These are phyloP conservation scores for Cygnus buccinator DNA, from an alignment of 2,113 vertebrate genomes.

Conservation along the genomic window DNA sequence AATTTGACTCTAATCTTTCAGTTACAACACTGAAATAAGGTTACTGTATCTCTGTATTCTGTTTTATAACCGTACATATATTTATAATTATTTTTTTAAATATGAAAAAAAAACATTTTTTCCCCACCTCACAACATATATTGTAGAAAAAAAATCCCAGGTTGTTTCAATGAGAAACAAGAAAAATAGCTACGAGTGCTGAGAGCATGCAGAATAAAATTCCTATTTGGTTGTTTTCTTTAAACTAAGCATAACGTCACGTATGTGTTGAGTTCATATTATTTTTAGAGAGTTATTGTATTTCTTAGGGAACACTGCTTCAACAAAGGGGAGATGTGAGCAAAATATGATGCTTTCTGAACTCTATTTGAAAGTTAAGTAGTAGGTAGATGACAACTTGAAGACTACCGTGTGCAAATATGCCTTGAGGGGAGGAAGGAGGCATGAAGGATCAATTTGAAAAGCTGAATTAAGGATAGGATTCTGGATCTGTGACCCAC, in stretches of 20 bases:
- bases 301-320: background rate
- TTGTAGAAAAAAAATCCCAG: background rate
- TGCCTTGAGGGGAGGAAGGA: background rate
- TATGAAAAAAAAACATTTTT: background rate
- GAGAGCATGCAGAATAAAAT: background rate
- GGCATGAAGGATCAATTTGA: background rate
- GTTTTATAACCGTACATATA: background rate
- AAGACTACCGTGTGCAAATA: background rate
- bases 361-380: background rate
- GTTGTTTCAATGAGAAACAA: background rate
- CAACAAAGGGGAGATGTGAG: background rate
- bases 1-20: background rate
- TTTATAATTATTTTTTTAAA: background rate
- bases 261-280: background rate
- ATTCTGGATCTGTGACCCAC: background rate
- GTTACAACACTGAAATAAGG: background rate
- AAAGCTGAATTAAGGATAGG: background rate
- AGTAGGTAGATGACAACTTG: background rate
- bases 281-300: background rate
- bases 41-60: background rate
- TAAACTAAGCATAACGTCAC: background rate
- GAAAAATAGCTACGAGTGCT: background rate
- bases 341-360: background rate
- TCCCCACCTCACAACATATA: too few species aligned
- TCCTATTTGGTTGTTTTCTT: conserved; percentile 9